Evolutionary conservation across 2,797 vertebrate species (phyloP), one percentile per base, ranked within the genome.

Genomic region (Yasuhikotakia modesta): DNA sequence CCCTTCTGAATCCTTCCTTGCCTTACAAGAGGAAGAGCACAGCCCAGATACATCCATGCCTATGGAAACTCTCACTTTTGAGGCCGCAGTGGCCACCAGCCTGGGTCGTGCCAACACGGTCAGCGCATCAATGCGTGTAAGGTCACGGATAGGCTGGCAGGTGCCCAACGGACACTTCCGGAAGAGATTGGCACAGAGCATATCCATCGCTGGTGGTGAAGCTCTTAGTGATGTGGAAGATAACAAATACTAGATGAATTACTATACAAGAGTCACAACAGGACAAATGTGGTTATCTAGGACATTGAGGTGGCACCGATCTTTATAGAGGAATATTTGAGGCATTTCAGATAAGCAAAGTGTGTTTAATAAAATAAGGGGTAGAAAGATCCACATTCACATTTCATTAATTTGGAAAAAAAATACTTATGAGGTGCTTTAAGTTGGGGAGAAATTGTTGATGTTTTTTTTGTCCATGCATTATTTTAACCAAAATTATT

Each of bases 141-240:
- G 91, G 52, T 91, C 95, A 86, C 94, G 97, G 82, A 94, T 95
- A 83, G 94, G 96, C 89, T 99, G 96, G 96, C 97, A 98, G 90
- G 94, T 99, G 90, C 97, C 97, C 82, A 99, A 98, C 0, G 97
- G 97, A 91, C 97, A 99, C 87, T 98, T 98, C 81, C 93, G 96
- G 70, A 95, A 96, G 83, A 94, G 96, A 81, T 90, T 97, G 87
- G 93, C 94, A 19, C 96, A 96, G 74, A 95, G 95, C 0, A 88
- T 93, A 24, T 96, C 95, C 1, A 92, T 93, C 17, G 90, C 94
- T 3, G 94, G 94, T 85, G 93, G 96, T 1, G 95, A 98, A 71
- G 90, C 95, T 78, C 95, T 97, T 81, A 98, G 96, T 35, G 97
- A 99, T 91, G 96, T 95, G 14, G 97, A 99, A 88, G 97, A 99